Percentiles rank a stretch among this genome's conserved stretches.
Evolutionary conservation across 2,888 invertebrate genomes (phyloP).

Genomic region (Trimorus sp.): DNA sequence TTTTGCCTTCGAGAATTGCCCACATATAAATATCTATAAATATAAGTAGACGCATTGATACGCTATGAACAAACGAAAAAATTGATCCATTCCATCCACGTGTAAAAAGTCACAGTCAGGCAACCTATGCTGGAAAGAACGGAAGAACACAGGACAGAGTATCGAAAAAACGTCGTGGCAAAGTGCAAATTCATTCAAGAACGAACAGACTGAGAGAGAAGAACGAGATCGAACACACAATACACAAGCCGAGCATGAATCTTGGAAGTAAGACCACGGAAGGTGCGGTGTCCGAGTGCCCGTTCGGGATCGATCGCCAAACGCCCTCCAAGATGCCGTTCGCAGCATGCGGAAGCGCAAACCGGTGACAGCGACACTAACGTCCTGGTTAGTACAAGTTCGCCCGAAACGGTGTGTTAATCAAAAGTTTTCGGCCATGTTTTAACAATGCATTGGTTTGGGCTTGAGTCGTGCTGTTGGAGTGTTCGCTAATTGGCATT

Average conservation of each 20-base stretch:
- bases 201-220: slow-evolving; percentile 62
- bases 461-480: slow-evolving; percentile 41
- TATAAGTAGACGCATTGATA: slow-evolving; percentile 25
- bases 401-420: slow-evolving; percentile 49
- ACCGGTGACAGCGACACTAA: slow-evolving; percentile 47
- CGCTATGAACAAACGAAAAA: slow-evolving; percentile 11
- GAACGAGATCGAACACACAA: slow-evolving; percentile 69
- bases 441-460: slow-evolving; percentile 55
- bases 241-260: slow-evolving; percentile 57
- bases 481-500: not conserved
- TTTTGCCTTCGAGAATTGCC: not conserved
- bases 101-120: slow-evolving; percentile 69
- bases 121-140: slow-evolving; percentile 73
- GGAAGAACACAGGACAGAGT: slow-evolving; percentile 54
- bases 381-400: slow-evolving; percentile 55
- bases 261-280: slow-evolving; percentile 56
- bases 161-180: slow-evolving; percentile 47
- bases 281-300: slow-evolving; percentile 64
- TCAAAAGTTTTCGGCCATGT: slow-evolving; percentile 42
- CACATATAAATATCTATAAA: not conserved
- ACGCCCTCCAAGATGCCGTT: slow-evolving; percentile 64
- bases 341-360: slow-evolving; percentile 63
- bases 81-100: slow-evolving; percentile 48
- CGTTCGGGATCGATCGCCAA: slow-evolving; percentile 19
- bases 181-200: slow-evolving; percentile 61